Evolutionary conservation across 2,113 vertebrate species (phyloP), one percentile per base, ranked within the genome.

Genomic region (Rafetus swinhoei): DNA sequence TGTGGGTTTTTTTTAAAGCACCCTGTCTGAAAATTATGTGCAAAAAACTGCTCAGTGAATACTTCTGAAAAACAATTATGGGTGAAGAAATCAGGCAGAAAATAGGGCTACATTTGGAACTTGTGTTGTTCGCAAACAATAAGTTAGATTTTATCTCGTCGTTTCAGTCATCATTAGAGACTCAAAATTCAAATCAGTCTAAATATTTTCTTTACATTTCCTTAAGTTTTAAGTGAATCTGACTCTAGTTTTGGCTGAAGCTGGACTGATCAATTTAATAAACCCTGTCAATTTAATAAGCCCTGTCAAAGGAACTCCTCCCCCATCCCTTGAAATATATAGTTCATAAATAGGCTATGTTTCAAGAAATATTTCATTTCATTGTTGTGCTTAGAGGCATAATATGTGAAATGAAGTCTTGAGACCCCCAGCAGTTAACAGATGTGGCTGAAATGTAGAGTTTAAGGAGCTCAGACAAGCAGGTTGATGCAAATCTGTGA

Each of bases 101-200:
- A 91, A 27, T 59, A 94, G 9, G 56, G 25, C 56, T 93, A 27
- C 6, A 18, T 94, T 89, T 95, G 60, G 7, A 9, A 24, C 79
- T 81, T 52, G 83, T 81, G 12, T 94, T 96, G 81, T 91, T 79
- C 81, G n/a, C 90, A 92, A 96, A 95, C 92, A 95, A 95, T 96
- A 94, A 94, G 80, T 90, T 45, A 91, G 93, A 93, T 96, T 94
- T 97, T 89, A 60, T 96, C 65, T 93, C 81, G 86, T 74, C 56
- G 32, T 96, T 97, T 81, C 85, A 79, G 25, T 39, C 89, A 85
- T 95, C 96, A 95, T 97, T 94, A 95, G 81, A 88, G 76, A 92
- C 95, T 96, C 93, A 94, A 93, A 95, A 97, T 97, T 95, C 95
- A 95, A 74, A 95, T 93, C 95, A 94, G 82, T 84, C 59, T 93